Evolutionary conservation across 2,888 invertebrate genomes (phyloP).

Genomic region (Penaeus monodon): DNA sequence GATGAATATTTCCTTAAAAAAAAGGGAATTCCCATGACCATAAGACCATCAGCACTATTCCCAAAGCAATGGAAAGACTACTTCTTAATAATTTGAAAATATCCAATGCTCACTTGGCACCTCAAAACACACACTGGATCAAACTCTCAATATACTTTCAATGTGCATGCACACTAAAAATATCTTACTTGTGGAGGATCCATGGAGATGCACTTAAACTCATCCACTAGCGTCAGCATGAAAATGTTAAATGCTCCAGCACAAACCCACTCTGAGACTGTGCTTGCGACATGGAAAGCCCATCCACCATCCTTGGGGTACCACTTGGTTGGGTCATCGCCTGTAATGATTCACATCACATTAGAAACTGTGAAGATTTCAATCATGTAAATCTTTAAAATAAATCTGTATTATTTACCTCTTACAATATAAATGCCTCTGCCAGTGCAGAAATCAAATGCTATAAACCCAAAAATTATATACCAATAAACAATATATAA

Average conservation of each 20-base stretch:
- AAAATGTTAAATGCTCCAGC: conserved; percentile 76
- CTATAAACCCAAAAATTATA: too few species aligned
- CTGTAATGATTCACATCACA: conserved; percentile 25
- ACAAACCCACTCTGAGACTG: conserved; percentile 78
- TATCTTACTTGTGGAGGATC: conserved; percentile 72
- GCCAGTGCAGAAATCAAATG: neutral
- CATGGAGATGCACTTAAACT: conserved; percentile 76
- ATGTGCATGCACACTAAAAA: neutral
- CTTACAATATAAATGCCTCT: neutral
- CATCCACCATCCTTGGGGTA: conserved; percentile 76
- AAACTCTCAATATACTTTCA: too few species aligned
- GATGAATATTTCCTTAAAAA: too few species aligned
- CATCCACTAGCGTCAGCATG: conserved; percentile 77
- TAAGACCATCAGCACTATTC: too few species aligned
- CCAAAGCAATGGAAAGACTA: too few species aligned
- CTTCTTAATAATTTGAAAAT: too few species aligned
- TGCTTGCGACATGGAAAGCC: conserved; percentile 77
- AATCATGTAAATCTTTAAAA: neutral
- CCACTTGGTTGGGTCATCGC: conserved; percentile 71
- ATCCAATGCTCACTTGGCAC: too few species aligned
- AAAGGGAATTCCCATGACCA: too few species aligned
- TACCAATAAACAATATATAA: neutral
- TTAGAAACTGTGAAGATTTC: too few species aligned
- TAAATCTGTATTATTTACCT: too few species aligned
- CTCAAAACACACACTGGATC: too few species aligned